Conservation (phyloP, 2,797 vertebrate species). For the Synanceia verrucosa region DNA sequence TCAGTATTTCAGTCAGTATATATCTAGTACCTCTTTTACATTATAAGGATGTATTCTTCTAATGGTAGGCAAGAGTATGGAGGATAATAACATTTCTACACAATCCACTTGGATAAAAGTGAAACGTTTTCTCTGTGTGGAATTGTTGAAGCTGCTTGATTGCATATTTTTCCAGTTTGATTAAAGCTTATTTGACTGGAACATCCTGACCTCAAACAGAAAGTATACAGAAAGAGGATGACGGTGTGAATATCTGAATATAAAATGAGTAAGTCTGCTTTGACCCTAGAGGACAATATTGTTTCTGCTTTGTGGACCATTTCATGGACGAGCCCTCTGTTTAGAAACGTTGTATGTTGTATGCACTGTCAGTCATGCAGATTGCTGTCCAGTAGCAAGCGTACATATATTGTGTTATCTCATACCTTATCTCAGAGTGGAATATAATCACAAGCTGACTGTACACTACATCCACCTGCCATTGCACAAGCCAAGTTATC, state of each 20-base stretch:
- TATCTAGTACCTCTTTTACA: too few species aligned
- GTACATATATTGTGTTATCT: conserved; percentile 55
- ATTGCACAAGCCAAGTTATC: neutral
- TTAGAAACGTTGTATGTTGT: neutral
- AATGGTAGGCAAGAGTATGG: neutral
- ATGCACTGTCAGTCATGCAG: conserved; percentile 16
- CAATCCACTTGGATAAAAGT: neutral
- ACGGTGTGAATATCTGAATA: conserved; percentile 36
- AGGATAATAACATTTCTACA: conserved; percentile 1
- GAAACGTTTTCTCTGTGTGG: neutral
- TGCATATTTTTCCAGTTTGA: conserved; percentile 9
- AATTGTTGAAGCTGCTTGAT: conserved; percentile 10
- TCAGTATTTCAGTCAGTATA: too few species aligned
- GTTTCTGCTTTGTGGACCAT: neutral
- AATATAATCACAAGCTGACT: conserved; percentile 17
- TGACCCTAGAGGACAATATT: conserved; percentile 19
- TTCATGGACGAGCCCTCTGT: conserved; percentile 18
- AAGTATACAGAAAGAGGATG: conserved; percentile 11
- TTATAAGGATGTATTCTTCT: neutral
- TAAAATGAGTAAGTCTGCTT: conserved; percentile 17
- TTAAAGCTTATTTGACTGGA: conserved; percentile 30
- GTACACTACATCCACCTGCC: conserved; percentile 22
- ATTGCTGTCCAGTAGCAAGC: neutral
- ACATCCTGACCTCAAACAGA: neutral
- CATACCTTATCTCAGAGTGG: conserved; percentile 13